Evolutionary conservation across 2,113 vertebrate genomes (phyloP).

Genomic region (Channa maculata): DNA sequence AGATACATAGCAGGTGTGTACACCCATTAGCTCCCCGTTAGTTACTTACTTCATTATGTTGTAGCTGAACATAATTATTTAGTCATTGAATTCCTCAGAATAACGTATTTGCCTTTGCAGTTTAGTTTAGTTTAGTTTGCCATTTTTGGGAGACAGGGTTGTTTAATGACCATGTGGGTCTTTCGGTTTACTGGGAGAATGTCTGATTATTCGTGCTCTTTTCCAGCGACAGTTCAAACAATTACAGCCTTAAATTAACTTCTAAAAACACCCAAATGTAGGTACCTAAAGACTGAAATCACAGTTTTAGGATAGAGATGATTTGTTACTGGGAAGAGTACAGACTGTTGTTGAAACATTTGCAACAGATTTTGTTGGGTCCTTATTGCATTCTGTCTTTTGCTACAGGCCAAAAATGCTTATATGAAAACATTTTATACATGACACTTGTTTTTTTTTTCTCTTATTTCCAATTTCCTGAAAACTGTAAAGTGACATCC

Average conservation of each 20-base stretch:
- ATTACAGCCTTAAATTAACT: neutral
- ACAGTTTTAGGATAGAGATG: constrained; percentile 4
- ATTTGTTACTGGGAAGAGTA: constrained; percentile 3
- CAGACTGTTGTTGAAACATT: constrained; percentile 2
- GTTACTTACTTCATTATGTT: too few species aligned
- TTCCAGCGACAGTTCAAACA: constrained; percentile 19
- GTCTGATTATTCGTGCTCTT: constrained; percentile 3
- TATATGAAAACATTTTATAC: neutral
- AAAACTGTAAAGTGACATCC: neutral
- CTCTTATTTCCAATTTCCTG: neutral
- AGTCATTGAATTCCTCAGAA: too few species aligned
- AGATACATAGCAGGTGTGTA: too few species aligned
- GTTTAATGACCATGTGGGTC: neutral
- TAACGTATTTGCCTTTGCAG: too few species aligned
- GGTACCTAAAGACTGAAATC: constrained; percentile 12
- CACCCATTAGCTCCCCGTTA: too few species aligned
- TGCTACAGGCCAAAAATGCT: neutral
- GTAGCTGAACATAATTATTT: too few species aligned
- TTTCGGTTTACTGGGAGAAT: constrained; percentile 6
- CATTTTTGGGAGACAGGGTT: too few species aligned
- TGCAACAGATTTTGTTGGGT: constrained; percentile 21
- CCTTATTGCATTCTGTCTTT: constrained; percentile 10
- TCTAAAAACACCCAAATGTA: constrained; percentile 14
- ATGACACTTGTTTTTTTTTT: neutral
- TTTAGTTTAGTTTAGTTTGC: too few species aligned